phyloP scores from a whole-genome alignment of 2,888 invertebrate species.

The Yponomeuta cagnagella region DNA sequence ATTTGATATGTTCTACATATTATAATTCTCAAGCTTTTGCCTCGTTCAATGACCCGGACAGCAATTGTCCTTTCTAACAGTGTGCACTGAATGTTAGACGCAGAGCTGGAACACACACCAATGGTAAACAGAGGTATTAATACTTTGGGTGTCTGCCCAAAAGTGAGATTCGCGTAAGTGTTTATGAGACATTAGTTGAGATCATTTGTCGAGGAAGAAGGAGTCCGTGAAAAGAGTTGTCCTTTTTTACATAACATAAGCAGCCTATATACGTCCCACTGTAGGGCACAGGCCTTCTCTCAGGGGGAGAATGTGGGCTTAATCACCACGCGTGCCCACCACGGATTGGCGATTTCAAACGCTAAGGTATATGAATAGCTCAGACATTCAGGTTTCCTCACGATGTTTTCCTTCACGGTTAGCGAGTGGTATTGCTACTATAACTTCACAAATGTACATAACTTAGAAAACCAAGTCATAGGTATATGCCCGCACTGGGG shows the following conservation, averaged over 20 bases:
- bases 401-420: too few species aligned
- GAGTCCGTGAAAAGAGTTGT: not conserved
- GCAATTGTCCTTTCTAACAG: constrained; percentile 49
- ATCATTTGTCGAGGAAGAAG: not conserved
- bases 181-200: not conserved
- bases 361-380: too few species aligned
- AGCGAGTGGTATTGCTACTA: too few species aligned
- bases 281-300: too few species aligned
- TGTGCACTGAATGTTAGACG: constrained; percentile 8
- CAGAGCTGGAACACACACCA: not conserved
- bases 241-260: not conserved
- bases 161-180: not conserved
- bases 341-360: too few species aligned
- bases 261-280: too few species aligned
- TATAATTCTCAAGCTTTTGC: constrained; percentile 1
- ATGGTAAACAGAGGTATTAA: not conserved
- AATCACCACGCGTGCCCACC: too few species aligned
- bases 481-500: too few species aligned
- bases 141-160: not conserved
- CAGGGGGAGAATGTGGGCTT: too few species aligned
- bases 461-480: too few species aligned
- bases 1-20: constrained; percentile 2
- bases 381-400: too few species aligned
- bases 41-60: constrained; percentile 39
- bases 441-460: too few species aligned